phyloP scores from a whole-genome alignment of 2,113 vertebrate species.

The Podiceps cristatus region DNA sequence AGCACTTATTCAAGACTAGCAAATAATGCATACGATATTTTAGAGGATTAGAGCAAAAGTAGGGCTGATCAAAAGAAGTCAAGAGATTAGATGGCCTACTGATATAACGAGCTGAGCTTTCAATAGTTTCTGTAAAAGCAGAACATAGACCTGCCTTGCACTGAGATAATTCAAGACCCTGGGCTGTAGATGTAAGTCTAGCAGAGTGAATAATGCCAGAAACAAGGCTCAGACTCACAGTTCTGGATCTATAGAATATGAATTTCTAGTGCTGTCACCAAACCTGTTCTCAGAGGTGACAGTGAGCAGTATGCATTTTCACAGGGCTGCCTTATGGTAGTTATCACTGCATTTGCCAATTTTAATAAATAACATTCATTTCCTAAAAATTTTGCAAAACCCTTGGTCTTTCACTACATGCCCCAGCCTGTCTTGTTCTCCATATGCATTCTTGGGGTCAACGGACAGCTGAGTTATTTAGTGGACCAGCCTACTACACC shows the following conservation, averaged over 20 bases:
- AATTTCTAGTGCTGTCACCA: not conserved
- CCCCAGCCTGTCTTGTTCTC: not conserved
- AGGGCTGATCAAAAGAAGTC: not conserved
- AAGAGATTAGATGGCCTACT: not conserved
- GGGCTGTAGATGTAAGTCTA: fast-evolving
- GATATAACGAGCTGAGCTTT: not conserved
- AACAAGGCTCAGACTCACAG: not conserved
- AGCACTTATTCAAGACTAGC: not conserved
- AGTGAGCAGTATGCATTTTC: not conserved
- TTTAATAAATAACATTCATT: not conserved
- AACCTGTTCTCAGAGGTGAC: not conserved
- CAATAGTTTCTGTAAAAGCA: not conserved
- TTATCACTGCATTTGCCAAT: not conserved
- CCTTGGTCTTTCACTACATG: not conserved
- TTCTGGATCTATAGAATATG: not conserved
- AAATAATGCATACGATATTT: not conserved
- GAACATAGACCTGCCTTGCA: fast-evolving
- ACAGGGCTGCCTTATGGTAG: not conserved
- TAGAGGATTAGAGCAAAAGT: not conserved
- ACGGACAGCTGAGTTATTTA: not conserved
- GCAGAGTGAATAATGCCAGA: not conserved
- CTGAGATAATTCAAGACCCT: not conserved
- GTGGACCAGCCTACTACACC: not conserved
- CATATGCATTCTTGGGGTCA: not conserved
- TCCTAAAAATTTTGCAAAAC: not conserved